Evolutionary conservation across 2,888 invertebrate species (phyloP).

Genomic region (Luperina nickerlii): DNA sequence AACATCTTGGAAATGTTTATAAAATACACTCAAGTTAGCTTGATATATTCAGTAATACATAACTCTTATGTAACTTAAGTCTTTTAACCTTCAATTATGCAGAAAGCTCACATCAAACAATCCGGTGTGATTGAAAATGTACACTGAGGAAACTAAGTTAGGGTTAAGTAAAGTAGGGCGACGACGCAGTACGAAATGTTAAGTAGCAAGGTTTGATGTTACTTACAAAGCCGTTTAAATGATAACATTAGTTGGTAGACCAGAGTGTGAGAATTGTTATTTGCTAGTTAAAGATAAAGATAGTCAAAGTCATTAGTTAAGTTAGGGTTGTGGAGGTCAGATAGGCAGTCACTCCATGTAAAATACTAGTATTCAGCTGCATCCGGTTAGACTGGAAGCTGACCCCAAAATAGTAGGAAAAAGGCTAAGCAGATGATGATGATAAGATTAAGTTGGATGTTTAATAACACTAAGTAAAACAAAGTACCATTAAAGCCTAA

Average conservation of each 20-base stretch:
- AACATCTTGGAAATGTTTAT: slow-evolving; percentile 10
- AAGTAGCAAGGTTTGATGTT: background rate
- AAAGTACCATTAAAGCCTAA: slow-evolving; percentile 1
- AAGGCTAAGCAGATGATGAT: too few relatives aligned
- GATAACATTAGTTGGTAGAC: background rate
- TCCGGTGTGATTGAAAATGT: slow-evolving; percentile 42
- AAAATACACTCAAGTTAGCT: background rate
- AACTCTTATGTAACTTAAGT: background rate
- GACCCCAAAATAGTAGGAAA: too few relatives aligned
- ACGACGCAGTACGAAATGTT: slow-evolving; percentile 18
- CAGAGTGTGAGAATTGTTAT: background rate
- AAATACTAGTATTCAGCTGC: too few relatives aligned
- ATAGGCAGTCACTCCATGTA: too few relatives aligned
- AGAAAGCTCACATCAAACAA: slow-evolving; percentile 38
- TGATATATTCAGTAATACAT: slow-evolving; percentile 7
- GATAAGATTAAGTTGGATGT: background rate
- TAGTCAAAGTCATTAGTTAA: background rate
- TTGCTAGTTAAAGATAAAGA: background rate
- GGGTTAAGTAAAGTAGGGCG: slow-evolving; percentile 7
- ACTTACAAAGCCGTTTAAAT: background rate
- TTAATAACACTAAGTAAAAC: background rate
- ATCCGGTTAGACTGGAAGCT: too few relatives aligned
- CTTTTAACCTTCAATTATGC: slow-evolving; percentile 22
- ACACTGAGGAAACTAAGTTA: slow-evolving; percentile 20
- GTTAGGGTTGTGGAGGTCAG: too few relatives aligned